A percentile compares a stretch with the other conserved stretches of the same genome.
Conservation (phyloP, 2,113 vertebrate genomes). For the Muntiacus muntjak region DNA sequence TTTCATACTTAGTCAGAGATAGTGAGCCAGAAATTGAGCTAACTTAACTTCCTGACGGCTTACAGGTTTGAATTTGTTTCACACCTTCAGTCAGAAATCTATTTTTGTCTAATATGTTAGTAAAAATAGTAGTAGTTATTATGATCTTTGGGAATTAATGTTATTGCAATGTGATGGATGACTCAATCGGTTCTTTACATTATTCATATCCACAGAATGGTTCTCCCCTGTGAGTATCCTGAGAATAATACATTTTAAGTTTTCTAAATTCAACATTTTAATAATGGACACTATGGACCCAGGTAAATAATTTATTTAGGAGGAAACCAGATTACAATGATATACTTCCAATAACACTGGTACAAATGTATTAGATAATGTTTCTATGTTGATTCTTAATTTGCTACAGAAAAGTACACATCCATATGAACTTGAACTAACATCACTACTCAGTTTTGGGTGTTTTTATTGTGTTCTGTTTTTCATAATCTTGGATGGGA, state of each 20-base stretch:
- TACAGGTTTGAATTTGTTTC: neutral
- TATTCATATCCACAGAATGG: slow-evolving; percentile 20
- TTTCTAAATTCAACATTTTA: slow-evolving; percentile 23
- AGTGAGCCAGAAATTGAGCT: neutral
- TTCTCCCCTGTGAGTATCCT: neutral
- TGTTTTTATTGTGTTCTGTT: neutral
- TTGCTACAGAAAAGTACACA: neutral
- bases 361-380: neutral
- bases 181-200: slow-evolving; percentile 52
- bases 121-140: neutral
- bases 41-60: neutral
- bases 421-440: neutral
- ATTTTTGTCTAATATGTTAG: neutral
- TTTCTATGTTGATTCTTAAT: neutral
- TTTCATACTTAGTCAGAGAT: neutral
- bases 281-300: neutral
- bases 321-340: neutral
- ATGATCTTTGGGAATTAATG: neutral
- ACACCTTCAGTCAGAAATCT: neutral
- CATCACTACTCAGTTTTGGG: neutral
- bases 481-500: neutral
- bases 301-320: neutral
- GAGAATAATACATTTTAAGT: slow-evolving; percentile 36
- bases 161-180: neutral
- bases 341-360: neutral